Evolutionary conservation across 2,888 invertebrate species (phyloP).

Genomic region (Diploptera punctata): DNA sequence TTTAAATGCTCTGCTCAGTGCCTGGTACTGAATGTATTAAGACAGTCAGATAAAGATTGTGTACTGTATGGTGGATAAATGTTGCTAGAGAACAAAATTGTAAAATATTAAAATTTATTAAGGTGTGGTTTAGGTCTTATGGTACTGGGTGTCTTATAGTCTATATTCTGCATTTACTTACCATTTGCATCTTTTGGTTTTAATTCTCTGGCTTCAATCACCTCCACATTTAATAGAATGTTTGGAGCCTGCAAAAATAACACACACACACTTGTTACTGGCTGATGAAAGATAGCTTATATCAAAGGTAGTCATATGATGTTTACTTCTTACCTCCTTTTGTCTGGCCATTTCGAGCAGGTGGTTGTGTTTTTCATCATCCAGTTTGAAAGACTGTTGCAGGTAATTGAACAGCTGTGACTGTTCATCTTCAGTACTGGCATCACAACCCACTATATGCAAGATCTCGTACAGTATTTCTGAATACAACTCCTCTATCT

Average conservation of each 20-base stretch:
- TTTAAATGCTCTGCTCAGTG: too few relatives aligned
- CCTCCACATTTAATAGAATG: constrained; percentile 82
- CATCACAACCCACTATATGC: constrained; percentile 84
- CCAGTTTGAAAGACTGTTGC: constrained; percentile 81
- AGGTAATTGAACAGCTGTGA: constrained; percentile 74
- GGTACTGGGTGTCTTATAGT: too few relatives aligned
- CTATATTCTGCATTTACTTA: too few relatives aligned
- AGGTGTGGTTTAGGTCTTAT: too few relatives aligned
- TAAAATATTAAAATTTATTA: too few relatives aligned
- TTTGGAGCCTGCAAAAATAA: constrained; percentile 68
- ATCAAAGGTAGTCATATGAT: too few relatives aligned
- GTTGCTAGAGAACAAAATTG: too few relatives aligned
- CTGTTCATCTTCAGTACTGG: constrained; percentile 71
- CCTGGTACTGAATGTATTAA: too few relatives aligned
- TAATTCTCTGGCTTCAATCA: constrained; percentile 86
- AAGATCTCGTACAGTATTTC: constrained; percentile 83
- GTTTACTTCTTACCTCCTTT: constrained; percentile 65
- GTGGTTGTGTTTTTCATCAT: constrained; percentile 75
- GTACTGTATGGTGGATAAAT: too few relatives aligned
- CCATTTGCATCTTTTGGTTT: constrained; percentile 85
- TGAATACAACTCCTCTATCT: constrained; percentile 87
- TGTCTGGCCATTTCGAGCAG: constrained; percentile 73
- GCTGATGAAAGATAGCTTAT: too few relatives aligned
- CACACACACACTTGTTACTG: too few relatives aligned
- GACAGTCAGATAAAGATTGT: too few relatives aligned